Evolutionary conservation across 2,797 vertebrate species (phyloP).

Genomic region (Gallirallus australis): DNA sequence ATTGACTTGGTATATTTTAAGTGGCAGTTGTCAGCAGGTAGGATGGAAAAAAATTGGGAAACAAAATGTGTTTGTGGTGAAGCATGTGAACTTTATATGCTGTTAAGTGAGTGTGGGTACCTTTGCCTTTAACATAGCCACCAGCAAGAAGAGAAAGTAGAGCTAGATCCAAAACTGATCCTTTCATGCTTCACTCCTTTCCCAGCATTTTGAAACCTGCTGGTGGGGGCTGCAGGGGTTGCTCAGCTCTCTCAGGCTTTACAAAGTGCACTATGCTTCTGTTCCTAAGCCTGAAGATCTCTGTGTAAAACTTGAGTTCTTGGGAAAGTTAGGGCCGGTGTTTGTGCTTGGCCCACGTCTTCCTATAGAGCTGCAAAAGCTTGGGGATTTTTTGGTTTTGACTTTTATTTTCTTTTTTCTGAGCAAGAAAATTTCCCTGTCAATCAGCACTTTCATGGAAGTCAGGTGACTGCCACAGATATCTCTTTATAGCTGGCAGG

Average conservation of each 20-base stretch:
- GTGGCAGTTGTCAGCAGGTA: not conserved
- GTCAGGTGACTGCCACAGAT: not conserved
- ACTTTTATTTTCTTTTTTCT: not conserved
- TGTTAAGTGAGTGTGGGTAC: not conserved
- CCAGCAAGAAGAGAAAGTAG: not conserved
- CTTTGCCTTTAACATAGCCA: not conserved
- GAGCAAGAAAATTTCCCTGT: not conserved
- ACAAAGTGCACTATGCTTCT: not conserved
- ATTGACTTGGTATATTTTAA: slow-evolving; percentile 9
- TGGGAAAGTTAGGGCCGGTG: not conserved
- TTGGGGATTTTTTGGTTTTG: not conserved
- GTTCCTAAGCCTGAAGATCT: not conserved
- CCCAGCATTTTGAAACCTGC: not conserved
- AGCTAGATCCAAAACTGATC: not conserved
- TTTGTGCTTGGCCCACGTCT: not conserved
- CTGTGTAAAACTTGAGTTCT: not conserved
- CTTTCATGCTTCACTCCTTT: not conserved
- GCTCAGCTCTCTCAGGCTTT: not conserved
- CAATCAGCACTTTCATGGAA: not conserved
- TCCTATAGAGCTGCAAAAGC: not conserved
- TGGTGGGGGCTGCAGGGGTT: not conserved
- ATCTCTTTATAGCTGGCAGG: not conserved
- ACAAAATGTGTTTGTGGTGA: not conserved
- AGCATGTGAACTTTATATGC: not conserved
- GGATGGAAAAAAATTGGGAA: not conserved